These are phyloP conservation scores for Scaptomyza graminum DNA, from an alignment of 1,140 invertebrate genomes.

Conservation along the genomic window DNA sequence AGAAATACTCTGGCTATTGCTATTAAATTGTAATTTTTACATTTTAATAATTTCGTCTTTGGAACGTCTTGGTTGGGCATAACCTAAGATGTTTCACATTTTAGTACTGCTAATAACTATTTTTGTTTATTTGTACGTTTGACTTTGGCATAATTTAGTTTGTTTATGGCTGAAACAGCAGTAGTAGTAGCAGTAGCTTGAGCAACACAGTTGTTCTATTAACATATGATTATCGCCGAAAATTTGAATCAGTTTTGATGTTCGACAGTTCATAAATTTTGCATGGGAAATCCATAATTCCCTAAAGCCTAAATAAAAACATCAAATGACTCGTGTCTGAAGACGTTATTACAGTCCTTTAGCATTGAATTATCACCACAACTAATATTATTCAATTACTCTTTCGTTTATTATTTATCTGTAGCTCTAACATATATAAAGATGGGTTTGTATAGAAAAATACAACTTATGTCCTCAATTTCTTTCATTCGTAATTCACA, in stretches of 20 bases:
- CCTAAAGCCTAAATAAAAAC: conserved; percentile 17
- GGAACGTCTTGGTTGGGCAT: neutral
- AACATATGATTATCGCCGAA: conserved; percentile 79
- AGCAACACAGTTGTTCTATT: conserved; percentile 55
- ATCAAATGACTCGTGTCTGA: too few species aligned
- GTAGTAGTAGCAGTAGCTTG: conserved; percentile 33
- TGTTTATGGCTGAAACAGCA: conserved; percentile 60
- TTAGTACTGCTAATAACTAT: too few species aligned
- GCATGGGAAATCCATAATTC: conserved; percentile 77
- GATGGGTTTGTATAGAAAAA: too few species aligned
- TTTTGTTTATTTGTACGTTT: neutral
- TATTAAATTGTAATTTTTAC: neutral
- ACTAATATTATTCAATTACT: too few species aligned
- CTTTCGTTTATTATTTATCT: too few species aligned
- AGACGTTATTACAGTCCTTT: too few species aligned
- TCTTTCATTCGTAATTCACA: too few species aligned
- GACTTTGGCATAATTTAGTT: conserved; percentile 62
- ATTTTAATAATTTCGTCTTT: neutral
- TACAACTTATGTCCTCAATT: too few species aligned
- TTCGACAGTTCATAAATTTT: conserved; percentile 52
- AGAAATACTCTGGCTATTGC: neutral
- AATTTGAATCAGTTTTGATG: conserved; percentile 77
- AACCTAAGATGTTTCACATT: neutral
- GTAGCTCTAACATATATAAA: too few species aligned
- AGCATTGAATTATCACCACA: too few species aligned